phyloP scores from a whole-genome alignment of 2,113 vertebrate species.

The Pteronura brasiliensis region DNA sequence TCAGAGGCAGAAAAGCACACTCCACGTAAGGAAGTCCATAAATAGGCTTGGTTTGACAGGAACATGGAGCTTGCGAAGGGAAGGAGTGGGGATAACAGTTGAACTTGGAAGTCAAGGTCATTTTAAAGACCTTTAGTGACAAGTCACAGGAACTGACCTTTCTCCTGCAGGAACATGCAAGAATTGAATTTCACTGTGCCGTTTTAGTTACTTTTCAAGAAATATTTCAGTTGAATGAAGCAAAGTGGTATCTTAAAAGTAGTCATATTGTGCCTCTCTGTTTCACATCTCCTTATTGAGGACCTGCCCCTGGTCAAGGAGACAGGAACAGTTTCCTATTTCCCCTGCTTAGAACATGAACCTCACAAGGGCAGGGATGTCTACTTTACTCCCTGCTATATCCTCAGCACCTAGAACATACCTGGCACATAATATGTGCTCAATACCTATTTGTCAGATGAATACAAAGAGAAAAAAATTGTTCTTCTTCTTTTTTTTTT shows the following conservation, averaged over 20 bases:
- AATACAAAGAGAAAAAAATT: neutral
- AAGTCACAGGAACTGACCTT: neutral
- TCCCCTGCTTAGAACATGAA: too few species aligned
- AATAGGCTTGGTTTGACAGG: neutral
- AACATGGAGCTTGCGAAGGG: neutral
- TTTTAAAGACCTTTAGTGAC: neutral
- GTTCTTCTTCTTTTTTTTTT: neutral
- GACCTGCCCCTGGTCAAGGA: neutral
- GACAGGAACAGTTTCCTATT: neutral
- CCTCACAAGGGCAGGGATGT: neutral
- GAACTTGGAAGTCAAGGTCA: too few species aligned
- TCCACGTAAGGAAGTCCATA: rapidly evolving
- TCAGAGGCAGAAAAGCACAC: neutral
- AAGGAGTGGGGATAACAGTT: neutral
- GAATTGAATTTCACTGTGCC: neutral
- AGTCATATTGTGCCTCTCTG: neutral
- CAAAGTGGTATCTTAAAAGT: neutral
- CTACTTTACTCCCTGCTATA: neutral
- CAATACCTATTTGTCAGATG: neutral
- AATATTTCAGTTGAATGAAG: neutral
- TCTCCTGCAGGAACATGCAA: neutral
- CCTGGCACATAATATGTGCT: neutral
- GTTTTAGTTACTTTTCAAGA: neutral
- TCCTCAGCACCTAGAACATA: neutral
- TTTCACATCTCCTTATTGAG: neutral